A percentile compares a stretch with the other conserved stretches of the same genome.
Conservation (phyloP, 1,140 invertebrate genomes). For the Drosophila littoralis region DNA sequence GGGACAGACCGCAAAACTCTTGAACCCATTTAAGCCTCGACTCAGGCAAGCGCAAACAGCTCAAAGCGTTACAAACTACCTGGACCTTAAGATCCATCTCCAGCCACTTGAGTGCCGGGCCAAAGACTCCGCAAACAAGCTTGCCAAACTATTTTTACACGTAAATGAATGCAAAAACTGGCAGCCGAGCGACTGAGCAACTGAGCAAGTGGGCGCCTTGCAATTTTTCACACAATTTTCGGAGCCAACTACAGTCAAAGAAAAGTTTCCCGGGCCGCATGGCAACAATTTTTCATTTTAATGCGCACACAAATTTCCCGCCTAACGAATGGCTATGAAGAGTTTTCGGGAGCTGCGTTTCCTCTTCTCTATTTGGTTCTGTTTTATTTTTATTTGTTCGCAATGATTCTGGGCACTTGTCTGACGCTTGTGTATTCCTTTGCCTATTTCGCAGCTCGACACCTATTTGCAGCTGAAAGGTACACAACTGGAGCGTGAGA, state of each 20-base stretch:
- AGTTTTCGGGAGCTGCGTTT: not conserved
- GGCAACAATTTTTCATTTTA: constrained; percentile 84
- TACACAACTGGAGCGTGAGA: constrained; percentile 83
- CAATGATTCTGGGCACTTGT: constrained; percentile 33
- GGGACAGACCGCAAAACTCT: constrained; percentile 38
- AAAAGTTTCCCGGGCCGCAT: constrained; percentile 54
- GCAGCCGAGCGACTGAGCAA: not conserved
- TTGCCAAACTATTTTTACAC: constrained; percentile 72
- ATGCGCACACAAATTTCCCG: constrained; percentile 81
- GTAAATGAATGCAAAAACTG: constrained; percentile 67
- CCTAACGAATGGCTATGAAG: constrained; percentile 64
- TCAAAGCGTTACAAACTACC: constrained; percentile 47
- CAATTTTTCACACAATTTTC: constrained; percentile 82
- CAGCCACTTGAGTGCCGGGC: constrained; percentile 34
- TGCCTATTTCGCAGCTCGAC: constrained; percentile 78
- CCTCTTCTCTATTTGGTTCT: not conserved
- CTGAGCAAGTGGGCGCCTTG: constrained; percentile 33
- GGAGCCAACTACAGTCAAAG: constrained; percentile 60
- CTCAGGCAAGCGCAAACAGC: constrained; percentile 22
- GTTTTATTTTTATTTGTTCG: constrained; percentile 14
- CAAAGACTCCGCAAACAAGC: constrained; percentile 26
- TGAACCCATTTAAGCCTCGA: constrained; percentile 53
- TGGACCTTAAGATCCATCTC: constrained; percentile 21
- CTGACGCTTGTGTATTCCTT: constrained; percentile 51
- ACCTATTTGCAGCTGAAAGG: constrained; percentile 83